Conservation (phyloP, 1,140 invertebrate species). For the Drosophila sucinea region DNA sequence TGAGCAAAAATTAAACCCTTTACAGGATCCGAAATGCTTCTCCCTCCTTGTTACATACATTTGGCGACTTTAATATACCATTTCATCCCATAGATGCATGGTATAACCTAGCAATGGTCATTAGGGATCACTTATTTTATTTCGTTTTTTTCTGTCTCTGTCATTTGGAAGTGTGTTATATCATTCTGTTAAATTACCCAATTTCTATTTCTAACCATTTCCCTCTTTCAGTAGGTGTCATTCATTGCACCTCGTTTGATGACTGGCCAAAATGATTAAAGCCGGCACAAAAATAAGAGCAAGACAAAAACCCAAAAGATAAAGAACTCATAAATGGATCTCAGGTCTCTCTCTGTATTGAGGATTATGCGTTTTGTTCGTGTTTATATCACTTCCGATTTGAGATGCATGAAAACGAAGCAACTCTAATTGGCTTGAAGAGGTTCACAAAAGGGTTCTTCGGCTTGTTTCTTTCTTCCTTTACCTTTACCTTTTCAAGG, state of each 20-base stretch:
- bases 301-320: neutral
- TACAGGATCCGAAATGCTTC: too few species aligned
- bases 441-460: conserved; percentile 31
- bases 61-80: too few species aligned
- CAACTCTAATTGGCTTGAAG: conserved; percentile 52
- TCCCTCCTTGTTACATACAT: too few species aligned
- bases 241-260: conserved; percentile 71
- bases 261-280: conserved; percentile 63
- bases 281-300: conserved; percentile 19
- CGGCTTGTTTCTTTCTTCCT: conserved; percentile 3
- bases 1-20: too few species aligned
- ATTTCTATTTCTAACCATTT: conserved; percentile 37
- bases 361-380: conserved; percentile 22
- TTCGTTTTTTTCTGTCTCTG: neutral
- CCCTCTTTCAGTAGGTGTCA: conserved; percentile 57
- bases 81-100: too few species aligned
- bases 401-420: conserved; percentile 31
- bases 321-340: conserved; percentile 23
- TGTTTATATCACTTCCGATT: conserved; percentile 72
- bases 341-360: neutral
- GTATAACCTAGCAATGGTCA: conserved; percentile 28
- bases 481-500: conserved; percentile 20
- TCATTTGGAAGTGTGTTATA: conserved; percentile 41
- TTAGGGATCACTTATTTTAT: conserved; percentile 20
- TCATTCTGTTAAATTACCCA: conserved; percentile 73